Evolutionary conservation across 2,888 invertebrate genomes (phyloP).

Genomic region (Mallateleia sp.): DNA sequence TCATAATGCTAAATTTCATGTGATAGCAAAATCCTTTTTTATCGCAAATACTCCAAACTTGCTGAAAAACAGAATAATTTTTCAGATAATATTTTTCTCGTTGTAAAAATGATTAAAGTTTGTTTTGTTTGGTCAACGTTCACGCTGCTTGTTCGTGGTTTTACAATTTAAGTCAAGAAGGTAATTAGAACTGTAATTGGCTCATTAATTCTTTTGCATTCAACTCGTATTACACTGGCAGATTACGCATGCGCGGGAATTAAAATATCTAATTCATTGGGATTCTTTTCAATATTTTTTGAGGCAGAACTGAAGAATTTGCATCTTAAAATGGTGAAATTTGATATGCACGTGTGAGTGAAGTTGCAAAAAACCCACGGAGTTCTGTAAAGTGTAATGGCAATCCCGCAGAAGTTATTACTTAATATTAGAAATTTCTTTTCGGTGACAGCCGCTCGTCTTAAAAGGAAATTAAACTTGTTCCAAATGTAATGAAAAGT

Average conservation of each 20-base stretch:
- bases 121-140: too few species aligned
- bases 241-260: not conserved
- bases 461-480: slow-evolving; percentile 4
- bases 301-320: not conserved
- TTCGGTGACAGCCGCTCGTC: not conserved
- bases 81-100: too few species aligned
- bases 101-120: too few species aligned
- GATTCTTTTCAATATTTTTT: not conserved
- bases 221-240: slow-evolving; percentile 2
- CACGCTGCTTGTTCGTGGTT: too few species aligned
- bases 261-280: slow-evolving; percentile 1
- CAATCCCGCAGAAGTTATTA: not conserved
- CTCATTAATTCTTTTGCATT: slow-evolving; percentile 5
- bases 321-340: not conserved
- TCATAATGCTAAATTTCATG: too few species aligned
- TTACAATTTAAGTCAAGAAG: too few species aligned
- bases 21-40: too few species aligned
- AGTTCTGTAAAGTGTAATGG: not conserved
- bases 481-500: not conserved
- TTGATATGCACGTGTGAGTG: not conserved
- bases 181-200: not conserved
- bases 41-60: too few species aligned
- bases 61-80: too few species aligned
- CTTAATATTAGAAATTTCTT: not conserved
- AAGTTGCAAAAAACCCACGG: not conserved